Evolutionary conservation across 92 coral and sea anemone genomes (phyloP).

Genomic region (Galaxea fascicularis): DNA sequence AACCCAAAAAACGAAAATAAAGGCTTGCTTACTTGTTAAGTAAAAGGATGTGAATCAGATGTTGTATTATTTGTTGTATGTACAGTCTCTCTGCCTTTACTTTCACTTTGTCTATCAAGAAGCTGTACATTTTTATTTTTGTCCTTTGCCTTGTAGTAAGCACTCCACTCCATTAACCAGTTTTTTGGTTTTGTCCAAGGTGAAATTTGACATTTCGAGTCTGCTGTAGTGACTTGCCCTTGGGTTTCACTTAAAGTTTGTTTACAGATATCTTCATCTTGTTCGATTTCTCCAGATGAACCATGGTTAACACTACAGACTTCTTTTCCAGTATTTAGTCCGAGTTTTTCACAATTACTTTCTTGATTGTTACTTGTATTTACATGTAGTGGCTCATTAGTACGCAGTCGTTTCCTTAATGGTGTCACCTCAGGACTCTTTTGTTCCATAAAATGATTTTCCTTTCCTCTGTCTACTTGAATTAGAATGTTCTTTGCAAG

Average conservation of each 20-base stretch:
- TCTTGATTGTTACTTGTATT: conserved; percentile 9
- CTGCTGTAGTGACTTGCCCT: background rate
- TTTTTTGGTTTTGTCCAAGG: background rate
- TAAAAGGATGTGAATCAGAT: background rate
- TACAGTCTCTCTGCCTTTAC: background rate
- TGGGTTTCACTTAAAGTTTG: background rate
- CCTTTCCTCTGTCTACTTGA: too few relatives aligned
- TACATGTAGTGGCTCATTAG: conserved; percentile 18
- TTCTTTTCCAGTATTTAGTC: conserved; percentile 10
- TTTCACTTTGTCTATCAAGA: conserved; percentile 25
- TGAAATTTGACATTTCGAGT: background rate
- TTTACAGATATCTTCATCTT: background rate
- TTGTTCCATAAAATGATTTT: conserved; percentile 16
- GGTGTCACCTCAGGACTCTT: conserved; percentile 43
- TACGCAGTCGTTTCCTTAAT: conserved; percentile 57
- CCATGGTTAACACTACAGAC: background rate
- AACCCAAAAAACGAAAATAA: too few relatives aligned
- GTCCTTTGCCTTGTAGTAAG: background rate
- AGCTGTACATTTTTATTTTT: background rate
- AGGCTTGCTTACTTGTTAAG: background rate
- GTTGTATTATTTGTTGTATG: background rate
- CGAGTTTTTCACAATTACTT: background rate
- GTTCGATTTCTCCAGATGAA: background rate
- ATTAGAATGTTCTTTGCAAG: background rate
- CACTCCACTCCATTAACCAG: conserved; percentile 44